These are phyloP conservation scores for Sepioteuthis lessoniana DNA, from an alignment of 2,888 invertebrate genomes.

Conservation along the genomic window DNA sequence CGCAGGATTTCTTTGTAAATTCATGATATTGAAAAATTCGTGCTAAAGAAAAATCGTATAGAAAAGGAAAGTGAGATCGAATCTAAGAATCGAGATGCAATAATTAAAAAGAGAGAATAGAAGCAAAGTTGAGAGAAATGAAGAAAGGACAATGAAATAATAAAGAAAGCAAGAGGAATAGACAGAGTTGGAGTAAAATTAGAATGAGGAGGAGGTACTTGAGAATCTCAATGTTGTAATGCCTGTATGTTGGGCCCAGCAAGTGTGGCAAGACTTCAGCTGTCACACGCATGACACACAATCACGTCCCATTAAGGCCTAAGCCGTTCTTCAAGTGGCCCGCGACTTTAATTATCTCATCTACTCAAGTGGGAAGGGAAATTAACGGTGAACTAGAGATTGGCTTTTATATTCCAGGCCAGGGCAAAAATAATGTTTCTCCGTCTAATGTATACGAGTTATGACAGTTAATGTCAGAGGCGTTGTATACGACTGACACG, in stretches of 20 bases:
- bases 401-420: constrained; percentile 9
- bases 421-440: neutral
- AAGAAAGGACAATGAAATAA: no score
- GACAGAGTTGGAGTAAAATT: neutral
- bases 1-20: no score
- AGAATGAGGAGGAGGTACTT: neutral
- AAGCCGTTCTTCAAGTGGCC: neutral
- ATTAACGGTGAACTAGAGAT: constrained; percentile 1
- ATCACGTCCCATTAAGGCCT: constrained; percentile 8
- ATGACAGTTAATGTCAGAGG: constrained; percentile 33
- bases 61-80: no score
- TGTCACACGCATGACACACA: constrained; percentile 33
- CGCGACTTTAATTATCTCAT: constrained; percentile 33
- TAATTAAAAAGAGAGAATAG: no score
- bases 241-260: neutral
- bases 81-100: no score
- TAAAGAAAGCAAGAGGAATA: no score
- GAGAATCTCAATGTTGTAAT: neutral
- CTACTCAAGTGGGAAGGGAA: constrained; percentile 14
- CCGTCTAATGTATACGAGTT: constrained; percentile 14
- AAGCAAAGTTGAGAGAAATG: no score
- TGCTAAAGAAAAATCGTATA: no score
- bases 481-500: constrained; percentile 33
- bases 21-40: no score
- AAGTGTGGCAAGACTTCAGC: constrained; percentile 20